Evolutionary conservation across 2,888 invertebrate genomes (phyloP).

Genomic region (Ophioninae sp.): DNA sequence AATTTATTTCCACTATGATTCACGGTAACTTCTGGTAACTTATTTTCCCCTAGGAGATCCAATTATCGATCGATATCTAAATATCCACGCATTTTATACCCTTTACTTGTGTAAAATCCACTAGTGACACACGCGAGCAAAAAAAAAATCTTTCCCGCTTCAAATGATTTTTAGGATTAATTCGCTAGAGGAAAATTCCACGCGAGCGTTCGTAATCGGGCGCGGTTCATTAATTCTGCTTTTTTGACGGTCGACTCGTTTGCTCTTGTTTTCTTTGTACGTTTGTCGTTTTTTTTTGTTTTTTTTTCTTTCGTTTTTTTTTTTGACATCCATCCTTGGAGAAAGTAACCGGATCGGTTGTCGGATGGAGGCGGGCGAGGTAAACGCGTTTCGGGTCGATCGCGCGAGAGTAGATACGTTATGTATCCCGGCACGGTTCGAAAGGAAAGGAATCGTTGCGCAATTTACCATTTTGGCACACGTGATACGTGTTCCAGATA

Average conservation of each 20-base stretch:
- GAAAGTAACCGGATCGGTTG: slow-evolving; percentile 64
- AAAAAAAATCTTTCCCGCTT: neutral
- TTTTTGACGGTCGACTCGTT: slow-evolving; percentile 51
- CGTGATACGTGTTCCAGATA: slow-evolving; percentile 47
- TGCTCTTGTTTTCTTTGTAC: slow-evolving; percentile 60
- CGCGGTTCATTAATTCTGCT: slow-evolving; percentile 49
- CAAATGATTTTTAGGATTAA: slow-evolving; percentile 18
- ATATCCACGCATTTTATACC: neutral
- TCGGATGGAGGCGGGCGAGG: slow-evolving; percentile 63
- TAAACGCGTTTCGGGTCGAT: slow-evolving; percentile 67
- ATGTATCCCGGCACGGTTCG: slow-evolving; percentile 35
- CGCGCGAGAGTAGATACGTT: slow-evolving; percentile 60
- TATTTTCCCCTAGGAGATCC: neutral
- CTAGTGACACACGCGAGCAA: neutral
- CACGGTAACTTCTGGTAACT: neutral
- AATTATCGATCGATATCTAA: neutral
- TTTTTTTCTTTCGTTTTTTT: slow-evolving; percentile 23
- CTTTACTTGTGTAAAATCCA: neutral
- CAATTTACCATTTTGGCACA: slow-evolving; percentile 49
- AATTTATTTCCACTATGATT: neutral
- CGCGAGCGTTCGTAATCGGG: slow-evolving; percentile 33
- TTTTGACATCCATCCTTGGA: slow-evolving; percentile 61
- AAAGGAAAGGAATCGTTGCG: slow-evolving; percentile 57
- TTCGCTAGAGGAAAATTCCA: slow-evolving; percentile 33
- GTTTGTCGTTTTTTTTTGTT: slow-evolving; percentile 7